Evolutionary conservation across 2,113 vertebrate species (phyloP), one percentile per base, ranked within the genome.

Genomic region (Oxyura jamaicensis): DNA sequence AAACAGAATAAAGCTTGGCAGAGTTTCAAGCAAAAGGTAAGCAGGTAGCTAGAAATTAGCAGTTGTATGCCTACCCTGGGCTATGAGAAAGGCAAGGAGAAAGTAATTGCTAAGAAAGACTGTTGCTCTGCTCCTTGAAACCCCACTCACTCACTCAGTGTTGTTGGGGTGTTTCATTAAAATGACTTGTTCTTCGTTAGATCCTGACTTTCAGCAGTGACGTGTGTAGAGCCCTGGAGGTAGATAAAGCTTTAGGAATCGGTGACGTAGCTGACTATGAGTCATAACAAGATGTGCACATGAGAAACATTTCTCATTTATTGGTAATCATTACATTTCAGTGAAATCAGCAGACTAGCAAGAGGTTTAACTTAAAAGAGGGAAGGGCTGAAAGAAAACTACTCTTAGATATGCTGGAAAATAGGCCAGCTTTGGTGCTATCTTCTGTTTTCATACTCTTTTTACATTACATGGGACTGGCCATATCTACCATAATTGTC

Each of bases 61-160:
- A 88, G 7, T 18, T 59, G 2, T n/a, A 3, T 58, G 68, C 29
- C 44, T 21, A 23, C 8, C 13, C 41, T 25, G 35, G 12, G 4
- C 26, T 86, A 11, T 36, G 33, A 74, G 44, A 48, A 0, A 52
- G 26, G 19, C 12, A 20, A 42, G 59, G 39, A 60, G 35, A 59
- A 71, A 72, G 19, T 56, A 35, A 13, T 33, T 85, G 35, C 44
- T 77, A 13, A 53, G 58, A 53, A 36, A 11, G 22, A 65, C 29
- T 36, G 8, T 55, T 69, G 23, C 23, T 74, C 8, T 81, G 25
- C 10, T 59, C 13, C 10, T 12, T 41, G 68, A 67, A 55, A 13
- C n/a, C 4, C 20, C 0, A 0, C 62, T 91, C 21, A 4, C 3
- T 33, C 23, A 4, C 26, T 58, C 17, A 31, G 23, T n/a, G 42